Percentiles rank a stretch among this genome's conserved stretches.
These are phyloP conservation scores for Anguilla japonica DNA, from an alignment of 2,113 vertebrate genomes.

Conservation along the genomic window DNA sequence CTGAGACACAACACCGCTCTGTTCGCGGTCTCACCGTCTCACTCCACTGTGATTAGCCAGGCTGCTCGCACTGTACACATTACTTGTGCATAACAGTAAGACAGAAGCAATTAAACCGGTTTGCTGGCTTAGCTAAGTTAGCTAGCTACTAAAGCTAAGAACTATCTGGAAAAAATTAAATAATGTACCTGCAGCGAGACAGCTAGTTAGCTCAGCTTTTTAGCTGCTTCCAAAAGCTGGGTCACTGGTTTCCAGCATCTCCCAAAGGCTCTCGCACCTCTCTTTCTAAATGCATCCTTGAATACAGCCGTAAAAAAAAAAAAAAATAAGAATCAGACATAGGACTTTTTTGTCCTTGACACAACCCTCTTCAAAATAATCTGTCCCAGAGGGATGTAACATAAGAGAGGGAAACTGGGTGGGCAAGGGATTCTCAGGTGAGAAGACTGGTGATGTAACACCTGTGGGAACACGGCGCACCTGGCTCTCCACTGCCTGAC, in stretches of 20 bases:
- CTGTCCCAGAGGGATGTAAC: slow-evolving; percentile 34
- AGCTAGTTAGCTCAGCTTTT: too few species aligned
- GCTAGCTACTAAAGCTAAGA: not conserved
- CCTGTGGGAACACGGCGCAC: slow-evolving; percentile 57
- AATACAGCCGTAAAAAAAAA: too few species aligned
- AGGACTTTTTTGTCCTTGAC: not conserved
- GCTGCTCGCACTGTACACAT: not conserved
- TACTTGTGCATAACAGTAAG: not conserved
- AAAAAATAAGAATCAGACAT: not conserved
- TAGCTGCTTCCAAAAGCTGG: too few species aligned
- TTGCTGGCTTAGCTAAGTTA: not conserved
- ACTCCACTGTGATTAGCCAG: not conserved
- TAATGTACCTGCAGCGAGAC: too few species aligned
- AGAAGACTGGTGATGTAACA: slow-evolving; percentile 52
- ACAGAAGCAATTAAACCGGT: not conserved
- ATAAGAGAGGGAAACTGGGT: slow-evolving; percentile 41
- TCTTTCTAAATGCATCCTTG: too few species aligned
- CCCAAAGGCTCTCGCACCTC: too few species aligned
- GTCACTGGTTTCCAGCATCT: too few species aligned
- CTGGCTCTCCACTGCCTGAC: slow-evolving; percentile 50
- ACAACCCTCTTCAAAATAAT: slow-evolving; percentile 29
- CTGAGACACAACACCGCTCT: not conserved
- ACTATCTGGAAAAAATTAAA: too few species aligned
- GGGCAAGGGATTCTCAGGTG: slow-evolving; percentile 15
- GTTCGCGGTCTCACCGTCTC: not conserved